These are phyloP conservation scores for Chrysopilus asiliformis DNA, from an alignment of 2,888 invertebrate genomes.

Conservation along the genomic window DNA sequence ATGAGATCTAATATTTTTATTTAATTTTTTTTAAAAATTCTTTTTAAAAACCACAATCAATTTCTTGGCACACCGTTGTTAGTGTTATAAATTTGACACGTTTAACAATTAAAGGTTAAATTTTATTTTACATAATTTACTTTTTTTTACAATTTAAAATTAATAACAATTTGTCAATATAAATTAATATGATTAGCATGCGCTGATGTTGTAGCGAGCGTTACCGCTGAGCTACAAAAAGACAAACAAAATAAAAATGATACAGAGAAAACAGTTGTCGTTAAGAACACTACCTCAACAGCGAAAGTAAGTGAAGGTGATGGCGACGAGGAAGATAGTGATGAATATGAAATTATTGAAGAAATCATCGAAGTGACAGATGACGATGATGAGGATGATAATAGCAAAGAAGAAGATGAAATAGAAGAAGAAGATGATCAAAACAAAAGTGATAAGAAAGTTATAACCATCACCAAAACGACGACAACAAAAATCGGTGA, in stretches of 20 bases:
- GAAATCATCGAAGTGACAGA: constrained; percentile 5
- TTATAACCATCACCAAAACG: constrained; percentile 19
- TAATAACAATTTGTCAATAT: too few relatives aligned
- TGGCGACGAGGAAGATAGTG: constrained; percentile 2
- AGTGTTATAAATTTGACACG: too few relatives aligned
- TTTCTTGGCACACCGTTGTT: too few relatives aligned
- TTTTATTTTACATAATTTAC: too few relatives aligned
- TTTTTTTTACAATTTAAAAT: too few relatives aligned
- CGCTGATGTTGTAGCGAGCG: constrained; percentile 39
- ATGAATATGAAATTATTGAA: constrained; percentile 7
- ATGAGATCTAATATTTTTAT: too few relatives aligned
- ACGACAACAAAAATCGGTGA: constrained; percentile 13
- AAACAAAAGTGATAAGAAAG: constrained; percentile 4
- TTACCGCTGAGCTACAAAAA: constrained; percentile 29
- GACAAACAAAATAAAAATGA: constrained; percentile 7
- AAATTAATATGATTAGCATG: constrained; percentile 32
- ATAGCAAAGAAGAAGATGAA: constrained; percentile 24
- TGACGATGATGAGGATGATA: constrained; percentile 7
- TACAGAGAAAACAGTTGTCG: constrained; percentile 3
- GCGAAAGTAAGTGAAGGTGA: constrained; percentile 4
- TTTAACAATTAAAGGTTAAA: too few relatives aligned
- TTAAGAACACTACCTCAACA: neutral
- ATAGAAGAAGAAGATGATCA: constrained; percentile 29
- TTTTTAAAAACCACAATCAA: too few relatives aligned
- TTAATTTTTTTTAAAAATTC: too few relatives aligned